phyloP scores from a whole-genome alignment of 2,113 vertebrate genomes.

The Mugil cephalus region DNA sequence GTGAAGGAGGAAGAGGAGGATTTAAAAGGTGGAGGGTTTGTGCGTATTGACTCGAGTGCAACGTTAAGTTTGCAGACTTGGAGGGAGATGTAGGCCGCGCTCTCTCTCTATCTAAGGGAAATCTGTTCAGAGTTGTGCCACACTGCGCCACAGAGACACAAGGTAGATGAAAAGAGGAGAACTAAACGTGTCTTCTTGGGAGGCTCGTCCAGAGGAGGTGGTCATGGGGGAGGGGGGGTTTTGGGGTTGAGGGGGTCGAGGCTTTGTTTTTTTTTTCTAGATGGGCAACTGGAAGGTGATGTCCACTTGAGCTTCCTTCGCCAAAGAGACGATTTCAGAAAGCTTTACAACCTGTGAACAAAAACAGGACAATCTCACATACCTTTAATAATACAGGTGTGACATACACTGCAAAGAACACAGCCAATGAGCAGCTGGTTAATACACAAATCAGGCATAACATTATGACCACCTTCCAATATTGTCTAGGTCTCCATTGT shows the following conservation, averaged over 20 bases:
- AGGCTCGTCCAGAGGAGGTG: background rate
- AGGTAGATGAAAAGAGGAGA: background rate
- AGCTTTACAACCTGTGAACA: conserved; percentile 91
- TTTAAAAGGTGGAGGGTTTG: conserved; percentile 26
- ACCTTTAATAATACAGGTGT: no score
- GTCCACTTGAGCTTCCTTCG: conserved; percentile 96
- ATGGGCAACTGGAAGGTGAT: conserved; percentile 98
- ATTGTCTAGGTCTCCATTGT: no score
- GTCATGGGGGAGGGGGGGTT: background rate
- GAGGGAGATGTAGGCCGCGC: background rate
- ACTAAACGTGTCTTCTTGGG: background rate
- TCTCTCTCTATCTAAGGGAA: background rate
- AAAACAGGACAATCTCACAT: no score
- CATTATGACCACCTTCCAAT: no score
- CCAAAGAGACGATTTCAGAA: conserved; percentile 95
- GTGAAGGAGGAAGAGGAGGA: background rate
- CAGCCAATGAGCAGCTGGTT: no score
- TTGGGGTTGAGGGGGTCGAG: background rate
- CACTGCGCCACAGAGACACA: conserved; percentile 34
- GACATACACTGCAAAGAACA: no score
- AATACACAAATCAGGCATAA: no score
- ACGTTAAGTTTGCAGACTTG: background rate
- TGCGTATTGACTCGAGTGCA: conserved; percentile 59
- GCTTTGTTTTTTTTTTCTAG: conserved; percentile 72
- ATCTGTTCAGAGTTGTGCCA: conserved; percentile 23